These are phyloP conservation scores for Chrosomus eos DNA, from an alignment of 2,797 vertebrate species.

Conservation along the genomic window DNA sequence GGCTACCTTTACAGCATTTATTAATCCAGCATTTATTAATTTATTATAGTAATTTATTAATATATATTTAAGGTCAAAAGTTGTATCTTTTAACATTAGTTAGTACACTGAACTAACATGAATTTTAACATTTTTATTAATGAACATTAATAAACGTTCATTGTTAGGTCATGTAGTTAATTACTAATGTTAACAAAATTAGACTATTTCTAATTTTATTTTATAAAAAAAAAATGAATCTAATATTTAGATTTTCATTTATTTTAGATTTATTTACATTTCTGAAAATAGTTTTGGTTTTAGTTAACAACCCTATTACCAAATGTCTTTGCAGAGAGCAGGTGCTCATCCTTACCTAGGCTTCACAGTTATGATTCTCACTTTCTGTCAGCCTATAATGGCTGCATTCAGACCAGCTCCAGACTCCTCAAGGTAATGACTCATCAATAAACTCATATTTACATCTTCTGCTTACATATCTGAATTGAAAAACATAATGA, in stretches of 20 bases:
- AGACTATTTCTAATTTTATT: too few relatives aligned
- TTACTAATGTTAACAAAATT: background rate
- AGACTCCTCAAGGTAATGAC: slow-evolving; percentile 77
- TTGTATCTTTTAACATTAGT: background rate
- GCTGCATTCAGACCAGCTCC: slow-evolving; percentile 79
- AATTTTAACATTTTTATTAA: background rate
- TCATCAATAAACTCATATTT: background rate
- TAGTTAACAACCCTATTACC: background rate
- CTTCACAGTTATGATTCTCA: slow-evolving; percentile 76
- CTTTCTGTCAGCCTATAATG: slow-evolving; percentile 79
- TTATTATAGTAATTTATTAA: too few relatives aligned
- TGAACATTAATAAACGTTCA: background rate
- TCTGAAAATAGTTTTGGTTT: background rate
- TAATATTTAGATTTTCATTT: background rate
- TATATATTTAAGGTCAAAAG: background rate
- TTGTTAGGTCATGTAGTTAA: background rate
- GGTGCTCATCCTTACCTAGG: slow-evolving; percentile 83
- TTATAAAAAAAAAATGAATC: too few relatives aligned
- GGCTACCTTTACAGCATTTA: background rate
- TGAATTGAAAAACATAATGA: background rate
- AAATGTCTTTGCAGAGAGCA: slow-evolving; percentile 72
- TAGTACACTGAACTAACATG: background rate
- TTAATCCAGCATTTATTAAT: background rate
- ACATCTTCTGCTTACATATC: background rate
- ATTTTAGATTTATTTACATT: background rate